Conservation (phyloP, 2,113 vertebrate genomes). For the Columba janthina region DNA sequence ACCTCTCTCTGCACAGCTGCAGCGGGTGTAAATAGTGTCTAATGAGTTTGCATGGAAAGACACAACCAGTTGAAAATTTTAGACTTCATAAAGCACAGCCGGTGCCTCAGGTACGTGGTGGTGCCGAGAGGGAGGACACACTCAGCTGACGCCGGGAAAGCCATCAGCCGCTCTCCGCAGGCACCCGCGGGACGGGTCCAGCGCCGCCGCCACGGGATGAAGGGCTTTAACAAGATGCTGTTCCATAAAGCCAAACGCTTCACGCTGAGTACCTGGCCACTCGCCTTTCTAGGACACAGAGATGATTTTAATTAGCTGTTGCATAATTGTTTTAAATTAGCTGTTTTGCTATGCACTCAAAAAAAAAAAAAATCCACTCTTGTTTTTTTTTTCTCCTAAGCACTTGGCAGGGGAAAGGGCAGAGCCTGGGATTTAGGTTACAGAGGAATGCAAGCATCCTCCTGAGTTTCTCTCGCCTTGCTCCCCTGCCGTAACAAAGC, state of each 20-base stretch:
- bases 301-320: constrained; percentile 77
- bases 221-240: constrained; percentile 8
- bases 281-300: constrained; percentile 60
- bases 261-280: constrained; percentile 61
- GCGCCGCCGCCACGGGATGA: not conserved
- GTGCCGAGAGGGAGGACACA: not conserved
- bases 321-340: constrained; percentile 78
- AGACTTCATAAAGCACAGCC: constrained; percentile 81
- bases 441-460: not conserved
- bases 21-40: constrained; percentile 82
- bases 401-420: not conserved
- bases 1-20: constrained; percentile 85
- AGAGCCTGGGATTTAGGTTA: not conserved
- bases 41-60: constrained; percentile 81
- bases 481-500: not conserved
- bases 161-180: not conserved
- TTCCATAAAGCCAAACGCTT: not conserved
- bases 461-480: not conserved
- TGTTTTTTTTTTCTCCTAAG: constrained; percentile 37
- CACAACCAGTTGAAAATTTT: constrained; percentile 78
- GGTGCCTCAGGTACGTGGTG: constrained; percentile 64
- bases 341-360: not conserved
- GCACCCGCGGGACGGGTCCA: not conserved
- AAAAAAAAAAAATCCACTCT: not conserved
- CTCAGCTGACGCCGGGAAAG: not conserved